phyloP scores from a whole-genome alignment of 1,140 invertebrate genomes.

The Hypothenemus hampei region DNA sequence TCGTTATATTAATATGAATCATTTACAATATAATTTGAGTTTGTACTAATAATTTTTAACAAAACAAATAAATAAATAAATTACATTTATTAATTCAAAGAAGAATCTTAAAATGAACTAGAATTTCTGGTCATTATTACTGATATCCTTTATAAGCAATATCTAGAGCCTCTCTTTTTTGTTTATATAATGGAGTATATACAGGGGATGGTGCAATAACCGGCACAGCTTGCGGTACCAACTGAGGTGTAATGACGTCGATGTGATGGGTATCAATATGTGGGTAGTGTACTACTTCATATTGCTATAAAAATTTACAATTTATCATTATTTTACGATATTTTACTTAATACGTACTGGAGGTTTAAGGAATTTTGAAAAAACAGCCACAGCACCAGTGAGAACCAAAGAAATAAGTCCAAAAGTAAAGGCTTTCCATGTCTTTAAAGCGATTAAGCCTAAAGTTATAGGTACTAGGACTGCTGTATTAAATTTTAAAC shows the following conservation, averaged over 20 bases:
- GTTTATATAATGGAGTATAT: conserved; percentile 14
- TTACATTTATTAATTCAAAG: conserved; percentile 4
- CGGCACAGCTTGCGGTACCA: conserved; percentile 5
- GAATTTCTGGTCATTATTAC: background rate
- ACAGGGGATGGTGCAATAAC: conserved; percentile 6
- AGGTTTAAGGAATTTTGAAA: conserved; percentile 72
- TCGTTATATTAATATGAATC: too few relatives aligned
- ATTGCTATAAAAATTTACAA: conserved; percentile 47
- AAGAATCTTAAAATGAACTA: background rate
- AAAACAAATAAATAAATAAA: conserved; percentile 12
- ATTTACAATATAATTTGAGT: too few relatives aligned
- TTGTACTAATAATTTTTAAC: too few relatives aligned
- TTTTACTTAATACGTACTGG: conserved; percentile 52
- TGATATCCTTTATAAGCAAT: conserved; percentile 15
- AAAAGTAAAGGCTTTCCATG: conserved; percentile 82
- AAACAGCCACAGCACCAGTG: conserved; percentile 75
- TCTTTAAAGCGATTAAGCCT: conserved; percentile 76
- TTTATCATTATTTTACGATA: background rate
- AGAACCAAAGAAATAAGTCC: conserved; percentile 76
- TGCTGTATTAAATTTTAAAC: conserved; percentile 78
- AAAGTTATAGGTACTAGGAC: conserved; percentile 73
- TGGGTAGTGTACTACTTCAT: conserved; percentile 80
- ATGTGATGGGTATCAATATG: conserved; percentile 49
- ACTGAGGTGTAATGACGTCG: conserved; percentile 3
- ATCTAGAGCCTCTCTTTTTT: conserved; percentile 7